phyloP scores from a whole-genome alignment of 1,140 invertebrate species.

The Phenacoccus solenopsis region DNA sequence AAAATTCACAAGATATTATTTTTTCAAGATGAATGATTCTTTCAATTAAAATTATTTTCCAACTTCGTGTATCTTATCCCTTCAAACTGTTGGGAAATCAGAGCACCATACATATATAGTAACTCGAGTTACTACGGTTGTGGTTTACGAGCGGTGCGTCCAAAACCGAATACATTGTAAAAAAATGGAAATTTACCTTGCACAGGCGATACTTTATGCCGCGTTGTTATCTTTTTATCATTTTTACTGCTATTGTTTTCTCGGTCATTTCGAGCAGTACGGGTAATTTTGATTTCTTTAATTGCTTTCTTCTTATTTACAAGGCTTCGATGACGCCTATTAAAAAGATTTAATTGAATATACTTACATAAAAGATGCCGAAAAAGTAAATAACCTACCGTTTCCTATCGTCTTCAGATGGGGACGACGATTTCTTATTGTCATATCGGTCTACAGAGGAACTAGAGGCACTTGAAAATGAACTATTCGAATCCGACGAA shows the following conservation, averaged over 20 bases:
- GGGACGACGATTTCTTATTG: background rate
- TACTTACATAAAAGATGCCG: background rate
- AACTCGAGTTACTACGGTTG: too few relatives aligned
- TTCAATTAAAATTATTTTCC: too few relatives aligned
- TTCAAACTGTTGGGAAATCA: too few relatives aligned
- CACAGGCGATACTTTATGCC: background rate
- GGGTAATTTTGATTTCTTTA: background rate
- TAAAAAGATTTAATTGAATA: background rate
- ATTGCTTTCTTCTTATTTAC: background rate
- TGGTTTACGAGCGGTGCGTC: too few relatives aligned
- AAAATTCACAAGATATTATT: too few relatives aligned
- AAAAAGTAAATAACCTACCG: background rate
- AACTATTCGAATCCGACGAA: slow-evolving; percentile 19
- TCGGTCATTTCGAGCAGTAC: background rate
- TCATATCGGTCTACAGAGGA: slow-evolving; percentile 19
- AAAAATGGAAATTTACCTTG: background rate
- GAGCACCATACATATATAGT: too few relatives aligned
- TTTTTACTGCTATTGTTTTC: background rate
- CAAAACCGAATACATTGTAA: too few relatives aligned
- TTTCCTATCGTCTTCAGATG: slow-evolving; percentile 7
- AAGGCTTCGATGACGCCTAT: background rate
- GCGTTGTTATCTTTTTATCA: background rate
- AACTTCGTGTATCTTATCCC: too few relatives aligned
- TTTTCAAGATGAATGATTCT: too few relatives aligned
- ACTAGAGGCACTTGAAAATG: slow-evolving; percentile 19